Evolutionary conservation across 2,797 vertebrate genomes (phyloP).

Genomic region (Falco concolor): DNA sequence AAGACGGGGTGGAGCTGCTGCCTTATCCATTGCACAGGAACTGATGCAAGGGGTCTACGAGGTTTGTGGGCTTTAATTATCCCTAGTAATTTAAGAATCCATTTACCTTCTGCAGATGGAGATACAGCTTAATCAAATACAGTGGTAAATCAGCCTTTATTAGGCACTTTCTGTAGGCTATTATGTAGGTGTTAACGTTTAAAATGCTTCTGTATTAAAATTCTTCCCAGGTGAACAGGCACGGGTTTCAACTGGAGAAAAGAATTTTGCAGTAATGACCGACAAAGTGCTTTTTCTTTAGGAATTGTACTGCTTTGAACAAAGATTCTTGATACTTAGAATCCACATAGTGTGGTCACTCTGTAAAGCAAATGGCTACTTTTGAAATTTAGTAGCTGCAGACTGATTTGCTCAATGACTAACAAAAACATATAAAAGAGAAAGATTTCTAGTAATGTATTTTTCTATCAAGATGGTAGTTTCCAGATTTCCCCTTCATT

Average conservation of each 20-base stretch:
- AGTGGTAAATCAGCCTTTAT: conserved; percentile 61
- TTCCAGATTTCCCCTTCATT: neutral
- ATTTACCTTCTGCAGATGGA: conserved; percentile 32
- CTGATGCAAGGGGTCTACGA: neutral
- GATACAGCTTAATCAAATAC: conserved; percentile 44
- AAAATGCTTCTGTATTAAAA: conserved; percentile 28
- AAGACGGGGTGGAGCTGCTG: neutral
- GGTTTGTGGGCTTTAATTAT: conserved; percentile 33
- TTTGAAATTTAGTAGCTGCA: neutral
- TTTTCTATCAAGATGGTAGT: neutral
- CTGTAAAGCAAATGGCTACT: neutral
- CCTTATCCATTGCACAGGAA: neutral
- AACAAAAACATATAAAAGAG: neutral
- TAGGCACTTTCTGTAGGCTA: conserved; percentile 36
- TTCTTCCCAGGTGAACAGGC: neutral
- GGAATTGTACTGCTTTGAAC: neutral
- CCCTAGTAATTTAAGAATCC: conserved; percentile 40
- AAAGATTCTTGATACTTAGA: neutral
- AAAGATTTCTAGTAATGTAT: neutral
- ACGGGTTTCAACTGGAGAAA: neutral
- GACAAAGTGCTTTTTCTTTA: neutral
- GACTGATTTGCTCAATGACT: neutral
- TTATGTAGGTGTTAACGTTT: conserved; percentile 45
- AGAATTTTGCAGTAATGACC: neutral
- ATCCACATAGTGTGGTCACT: neutral